A percentile compares a stretch with the other conserved stretches of the same genome.
Evolutionary conservation across 2,797 vertebrate genomes (phyloP).

Genomic region (Poeciliopsis paucimaculata): DNA sequence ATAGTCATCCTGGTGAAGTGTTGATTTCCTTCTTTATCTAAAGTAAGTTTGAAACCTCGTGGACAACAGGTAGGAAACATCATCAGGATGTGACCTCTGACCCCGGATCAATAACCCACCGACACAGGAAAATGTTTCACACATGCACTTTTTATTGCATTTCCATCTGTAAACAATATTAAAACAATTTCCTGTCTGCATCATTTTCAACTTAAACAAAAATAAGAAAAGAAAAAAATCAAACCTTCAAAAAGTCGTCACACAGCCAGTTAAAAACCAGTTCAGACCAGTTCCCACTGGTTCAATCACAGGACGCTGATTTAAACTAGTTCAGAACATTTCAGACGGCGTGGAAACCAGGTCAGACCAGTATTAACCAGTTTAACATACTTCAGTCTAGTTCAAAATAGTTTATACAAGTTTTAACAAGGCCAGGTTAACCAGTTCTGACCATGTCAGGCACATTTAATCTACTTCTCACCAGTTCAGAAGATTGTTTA

Average conservation of each 20-base stretch:
- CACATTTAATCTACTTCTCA: not conserved
- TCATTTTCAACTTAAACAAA: constrained; percentile 36
- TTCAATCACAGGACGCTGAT: not conserved
- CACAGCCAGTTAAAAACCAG: constrained; percentile 19
- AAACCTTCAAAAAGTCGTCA: not conserved
- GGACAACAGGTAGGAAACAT: not conserved
- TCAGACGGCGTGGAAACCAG: not conserved
- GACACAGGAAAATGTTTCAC: constrained; percentile 13
- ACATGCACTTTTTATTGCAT: constrained; percentile 75
- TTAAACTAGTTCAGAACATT: not conserved
- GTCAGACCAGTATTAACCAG: not conserved
- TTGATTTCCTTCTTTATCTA: not conserved
- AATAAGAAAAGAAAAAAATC: constrained; percentile 19
- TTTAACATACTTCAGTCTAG: not conserved
- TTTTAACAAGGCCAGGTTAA: not conserved
- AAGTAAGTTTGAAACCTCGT: not conserved
- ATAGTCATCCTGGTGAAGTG: not conserved
- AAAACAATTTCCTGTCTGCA: constrained; percentile 44
- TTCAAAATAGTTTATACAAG: not conserved
- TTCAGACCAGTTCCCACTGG: not conserved
- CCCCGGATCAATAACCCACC: not conserved
- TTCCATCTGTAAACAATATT: constrained; percentile 47
- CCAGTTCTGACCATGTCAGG: not conserved
- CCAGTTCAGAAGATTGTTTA: not conserved
- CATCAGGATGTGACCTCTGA: not conserved